Base-by-base conservation (phyloP, 2,888 invertebrate species). In the Stegophylla sp. region DNA sequence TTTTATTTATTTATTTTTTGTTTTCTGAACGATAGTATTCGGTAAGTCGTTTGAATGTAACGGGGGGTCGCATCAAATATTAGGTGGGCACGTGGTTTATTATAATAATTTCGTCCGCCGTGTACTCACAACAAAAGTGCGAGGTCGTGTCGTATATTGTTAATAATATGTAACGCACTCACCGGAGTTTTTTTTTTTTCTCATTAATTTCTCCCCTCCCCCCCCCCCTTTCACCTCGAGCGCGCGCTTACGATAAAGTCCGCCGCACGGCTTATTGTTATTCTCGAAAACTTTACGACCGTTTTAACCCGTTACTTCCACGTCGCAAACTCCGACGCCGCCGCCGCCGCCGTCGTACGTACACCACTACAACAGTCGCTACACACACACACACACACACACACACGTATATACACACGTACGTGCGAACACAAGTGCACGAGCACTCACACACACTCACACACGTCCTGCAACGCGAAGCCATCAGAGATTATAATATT, bases 401-500 rank as follows among this genome's bases (percentile, higher is more conserved):
- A 34, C 34, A 34, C 34, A 34, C 34, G 7, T 7, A 34, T 7
- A 34, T 7, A 34, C 34, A 34, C 34, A 34, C 34, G 7, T 7
- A 34, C n/a, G 17, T 7, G 7, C 63, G n/a, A n/a, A 15, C 13
- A 17, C 28, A 4, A 28, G 7, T 1, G n/a, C 28, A 26, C 48
- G 48, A 1, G 10, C 34, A 15, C 15, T 15, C 48, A 15, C 48
- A 15, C 48, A 3, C 7, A n/a, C 10, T 7, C 51, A 3, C 53
- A 23, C 17, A 9, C 20, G 56, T 41, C 71, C 10, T 17, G 23
- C 23, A 0, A 1, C 51, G 34, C 51, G 34, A 4, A 34, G 41
- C 23, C 72, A 17, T 56, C 72, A 53, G 72, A 56, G 72, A 72
- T 72, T 72, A 56, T 72, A n/a, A n/a, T n/a, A n/a, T n/a, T n/a